Conservation (phyloP, 2,797 vertebrate genomes). For the Sardinella longiceps region DNA sequence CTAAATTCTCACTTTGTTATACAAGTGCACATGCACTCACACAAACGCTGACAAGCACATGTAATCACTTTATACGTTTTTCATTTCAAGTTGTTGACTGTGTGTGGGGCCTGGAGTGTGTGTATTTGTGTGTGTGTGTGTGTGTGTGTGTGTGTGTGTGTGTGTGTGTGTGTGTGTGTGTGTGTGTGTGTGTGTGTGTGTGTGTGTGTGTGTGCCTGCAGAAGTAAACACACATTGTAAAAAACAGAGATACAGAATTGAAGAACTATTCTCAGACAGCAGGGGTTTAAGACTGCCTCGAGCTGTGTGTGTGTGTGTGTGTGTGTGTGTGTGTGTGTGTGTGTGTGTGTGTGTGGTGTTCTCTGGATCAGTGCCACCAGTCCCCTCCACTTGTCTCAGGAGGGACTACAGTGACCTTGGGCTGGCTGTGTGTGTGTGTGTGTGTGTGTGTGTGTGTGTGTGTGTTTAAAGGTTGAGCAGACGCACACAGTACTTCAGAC, state of each 20-base stretch:
- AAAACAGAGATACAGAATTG: not conserved
- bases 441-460: not conserved
- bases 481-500: not conserved
- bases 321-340: slow-evolving; percentile 4
- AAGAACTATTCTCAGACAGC: not conserved
- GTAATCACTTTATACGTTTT: not conserved
- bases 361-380: not conserved
- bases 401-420: slow-evolving; percentile 29
- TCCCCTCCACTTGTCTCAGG: not conserved
- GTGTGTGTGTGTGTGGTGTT: not conserved
- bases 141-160: not conserved
- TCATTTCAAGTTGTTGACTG: not conserved
- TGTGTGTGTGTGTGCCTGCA: not conserved
- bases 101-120: too few species aligned
- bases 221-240: not conserved
- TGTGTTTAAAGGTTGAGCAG: not conserved
- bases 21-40: slow-evolving; percentile 37
- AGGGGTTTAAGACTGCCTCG: not conserved
- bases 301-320: not conserved
- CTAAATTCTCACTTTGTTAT: not conserved
- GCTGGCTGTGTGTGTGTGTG: not conserved
- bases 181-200: not conserved
- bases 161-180: not conserved
- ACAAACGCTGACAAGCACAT: slow-evolving; percentile 11
- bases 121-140: not conserved